phyloP scores from a whole-genome alignment of 2,888 invertebrate species.

The Dryomyza anilis region DNA sequence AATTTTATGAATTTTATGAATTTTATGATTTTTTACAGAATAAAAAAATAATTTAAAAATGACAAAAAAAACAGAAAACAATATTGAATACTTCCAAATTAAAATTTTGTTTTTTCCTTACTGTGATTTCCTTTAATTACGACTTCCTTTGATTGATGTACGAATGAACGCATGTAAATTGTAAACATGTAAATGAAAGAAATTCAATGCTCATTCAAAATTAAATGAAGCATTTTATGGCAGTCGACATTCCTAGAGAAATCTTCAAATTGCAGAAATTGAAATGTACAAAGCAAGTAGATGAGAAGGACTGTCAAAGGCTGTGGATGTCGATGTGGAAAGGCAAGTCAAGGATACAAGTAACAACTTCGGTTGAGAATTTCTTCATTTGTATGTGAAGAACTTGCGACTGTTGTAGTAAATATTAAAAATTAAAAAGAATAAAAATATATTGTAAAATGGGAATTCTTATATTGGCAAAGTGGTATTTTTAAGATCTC shows the following conservation, averaged over 20 bases:
- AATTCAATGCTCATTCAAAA: slow-evolving; percentile 6
- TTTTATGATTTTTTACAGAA: background rate
- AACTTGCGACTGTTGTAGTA: background rate
- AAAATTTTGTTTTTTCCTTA: background rate
- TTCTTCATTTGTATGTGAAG: background rate
- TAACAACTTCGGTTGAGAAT: background rate
- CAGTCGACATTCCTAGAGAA: slow-evolving; percentile 7
- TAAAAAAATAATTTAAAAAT: background rate
- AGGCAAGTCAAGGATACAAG: background rate
- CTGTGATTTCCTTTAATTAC: background rate
- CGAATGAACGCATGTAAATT: background rate
- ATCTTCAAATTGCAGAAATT: slow-evolving; percentile 7
- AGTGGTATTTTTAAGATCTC: no score
- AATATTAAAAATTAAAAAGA: background rate
- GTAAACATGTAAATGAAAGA: background rate
- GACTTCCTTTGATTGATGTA: background rate
- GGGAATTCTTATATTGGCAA: background rate
- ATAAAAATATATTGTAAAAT: background rate
- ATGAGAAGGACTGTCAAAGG: background rate
- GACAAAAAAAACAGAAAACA: background rate
- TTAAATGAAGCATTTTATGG: slow-evolving; percentile 20
- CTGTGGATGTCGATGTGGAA: background rate
- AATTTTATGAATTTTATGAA: background rate
- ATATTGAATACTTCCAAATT: no score
- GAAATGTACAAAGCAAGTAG: background rate